Evolutionary conservation across 2,113 vertebrate species (phyloP), one percentile per base, ranked within the genome.

Genomic region (Alectura lathami): DNA sequence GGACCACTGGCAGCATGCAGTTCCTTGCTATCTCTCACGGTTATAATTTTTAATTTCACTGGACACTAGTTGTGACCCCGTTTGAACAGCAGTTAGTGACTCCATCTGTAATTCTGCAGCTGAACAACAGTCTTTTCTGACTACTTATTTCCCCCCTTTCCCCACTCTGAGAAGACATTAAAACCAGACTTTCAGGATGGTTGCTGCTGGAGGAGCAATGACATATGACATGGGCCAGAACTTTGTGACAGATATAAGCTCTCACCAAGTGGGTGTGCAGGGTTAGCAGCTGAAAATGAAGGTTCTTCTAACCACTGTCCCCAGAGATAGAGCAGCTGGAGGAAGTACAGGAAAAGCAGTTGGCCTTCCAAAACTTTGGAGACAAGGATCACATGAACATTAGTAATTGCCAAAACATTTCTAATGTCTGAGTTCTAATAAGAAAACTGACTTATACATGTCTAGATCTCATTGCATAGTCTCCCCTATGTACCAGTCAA

Each of bases 201-300:
- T 7, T 88, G 36, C 10, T 66, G 21, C 26, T 67, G 56, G 54
- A 72, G 27, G 7, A 57, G 8, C 2, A 4, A 5, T 40, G 21
- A 73, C 11, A n/a, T 7, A 59, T 6, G 72, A 69, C 11, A 29
- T 6, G 18, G 22, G 54, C 20, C 50, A 77, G 36, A 88, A 69
- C 2, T 11, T 38, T 7, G 23, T 14, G 45, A 42, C 12, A 64
- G 30, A 48, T 50, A 32, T 0, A 5, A 26, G 38, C 20, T 56
- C 36, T 24, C 40, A 68, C 16, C 2, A 82, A 59, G 4, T 0
- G 2, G 2, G 2, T 42, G 7, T 38, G 38, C 38, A 75, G n/a
- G 32, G 5, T 53, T 12, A 50, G 17, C 22, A 36, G 34, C 47
- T 17, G 74, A 83, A 83, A 88, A 42, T 21, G 0, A 77, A 83